Percentiles rank a stretch among this genome's conserved stretches.
Conservation (phyloP, 2,113 vertebrate genomes). For the Phodopus roborovskii region DNA sequence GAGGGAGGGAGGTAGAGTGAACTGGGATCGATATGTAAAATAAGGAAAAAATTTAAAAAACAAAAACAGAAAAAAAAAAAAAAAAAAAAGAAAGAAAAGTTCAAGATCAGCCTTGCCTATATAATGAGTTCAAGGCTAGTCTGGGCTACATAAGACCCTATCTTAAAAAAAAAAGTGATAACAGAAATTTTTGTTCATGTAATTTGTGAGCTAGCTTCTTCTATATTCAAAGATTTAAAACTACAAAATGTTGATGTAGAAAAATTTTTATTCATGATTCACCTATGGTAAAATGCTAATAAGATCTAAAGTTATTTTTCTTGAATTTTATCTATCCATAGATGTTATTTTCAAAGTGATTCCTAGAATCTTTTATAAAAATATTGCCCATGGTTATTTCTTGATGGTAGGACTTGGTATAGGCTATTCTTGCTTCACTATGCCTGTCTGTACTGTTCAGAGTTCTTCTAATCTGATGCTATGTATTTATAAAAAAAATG, state of each 20-base stretch:
- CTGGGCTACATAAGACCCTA: neutral
- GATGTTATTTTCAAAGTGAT: slow-evolving; percentile 24
- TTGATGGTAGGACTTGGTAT: neutral
- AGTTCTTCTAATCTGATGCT: slow-evolving; percentile 5
- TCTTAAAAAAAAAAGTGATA: neutral
- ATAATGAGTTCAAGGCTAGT: neutral
- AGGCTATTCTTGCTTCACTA: slow-evolving; percentile 36
- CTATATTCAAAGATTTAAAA: neutral
- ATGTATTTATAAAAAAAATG: slow-evolving; percentile 2
- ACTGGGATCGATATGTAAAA: too few species aligned
- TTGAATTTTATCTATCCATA: neutral
- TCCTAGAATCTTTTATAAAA: slow-evolving; percentile 34
- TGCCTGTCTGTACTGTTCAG: neutral
- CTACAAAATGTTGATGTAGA: neutral
- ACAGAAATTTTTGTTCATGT: neutral
- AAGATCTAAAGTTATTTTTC: slow-evolving; percentile 56
- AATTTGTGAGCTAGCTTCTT: slow-evolving; percentile 14
- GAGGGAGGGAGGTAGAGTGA: too few species aligned
- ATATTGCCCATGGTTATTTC: neutral
- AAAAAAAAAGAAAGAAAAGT: too few species aligned
- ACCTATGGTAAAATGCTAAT: neutral
- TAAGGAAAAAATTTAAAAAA: too few species aligned
- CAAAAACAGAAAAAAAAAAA: too few species aligned
- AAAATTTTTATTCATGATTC: slow-evolving; percentile 37
- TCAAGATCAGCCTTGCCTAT: neutral